Evolutionary conservation across 2,797 vertebrate genomes (phyloP).

Genomic region (Sebastiscus tertius): DNA sequence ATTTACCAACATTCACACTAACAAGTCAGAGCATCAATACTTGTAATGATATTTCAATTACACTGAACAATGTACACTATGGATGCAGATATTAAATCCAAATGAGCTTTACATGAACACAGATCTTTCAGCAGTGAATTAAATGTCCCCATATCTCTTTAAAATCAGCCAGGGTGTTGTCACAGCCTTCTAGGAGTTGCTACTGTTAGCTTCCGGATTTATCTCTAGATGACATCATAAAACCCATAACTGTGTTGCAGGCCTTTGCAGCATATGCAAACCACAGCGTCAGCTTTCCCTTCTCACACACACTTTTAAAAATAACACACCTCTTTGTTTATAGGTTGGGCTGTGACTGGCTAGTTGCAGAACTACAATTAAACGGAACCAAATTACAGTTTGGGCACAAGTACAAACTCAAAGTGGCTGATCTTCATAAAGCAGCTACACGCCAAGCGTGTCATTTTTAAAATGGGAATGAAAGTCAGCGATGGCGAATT

Average conservation of each 20-base stretch:
- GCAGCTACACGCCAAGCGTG: neutral
- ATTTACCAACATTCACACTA: neutral
- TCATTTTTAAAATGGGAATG: neutral
- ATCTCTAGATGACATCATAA: neutral
- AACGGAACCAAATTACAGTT: neutral
- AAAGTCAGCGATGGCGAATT: neutral
- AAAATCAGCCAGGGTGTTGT: neutral
- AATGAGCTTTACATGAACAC: neutral
- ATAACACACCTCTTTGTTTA: neutral
- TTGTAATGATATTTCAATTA: neutral
- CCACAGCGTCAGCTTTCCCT: neutral
- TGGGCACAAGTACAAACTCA: neutral
- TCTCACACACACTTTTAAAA: neutral
- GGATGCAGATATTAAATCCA: neutral
- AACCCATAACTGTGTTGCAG: neutral
- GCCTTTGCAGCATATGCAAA: neutral
- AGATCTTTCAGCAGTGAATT: neutral
- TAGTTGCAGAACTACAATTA: neutral
- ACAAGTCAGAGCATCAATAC: neutral
- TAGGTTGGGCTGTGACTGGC: neutral
- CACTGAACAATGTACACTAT: neutral
- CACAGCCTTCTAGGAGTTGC: neutral
- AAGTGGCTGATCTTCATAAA: neutral
- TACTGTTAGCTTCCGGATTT: neutral
- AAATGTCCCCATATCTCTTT: neutral